Evolutionary conservation across 1,140 invertebrate species (phyloP).

Genomic region (Cyrtorhinus lividipennis): DNA sequence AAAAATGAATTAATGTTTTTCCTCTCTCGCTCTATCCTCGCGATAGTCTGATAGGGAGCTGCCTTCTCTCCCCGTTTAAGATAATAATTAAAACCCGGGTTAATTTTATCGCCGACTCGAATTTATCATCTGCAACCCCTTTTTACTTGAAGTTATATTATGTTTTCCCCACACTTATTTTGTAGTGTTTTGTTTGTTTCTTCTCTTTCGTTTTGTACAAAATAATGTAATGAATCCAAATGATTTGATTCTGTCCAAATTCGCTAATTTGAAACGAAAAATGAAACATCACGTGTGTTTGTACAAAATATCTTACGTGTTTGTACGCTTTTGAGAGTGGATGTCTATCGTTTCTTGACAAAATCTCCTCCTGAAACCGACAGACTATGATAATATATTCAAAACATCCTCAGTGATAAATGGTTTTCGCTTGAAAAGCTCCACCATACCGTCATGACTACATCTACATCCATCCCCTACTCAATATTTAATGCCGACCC

Average conservation of each 20-base stretch:
- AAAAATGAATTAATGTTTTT: background rate
- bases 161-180: no score
- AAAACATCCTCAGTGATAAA: background rate
- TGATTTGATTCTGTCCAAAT: no score
- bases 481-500: background rate
- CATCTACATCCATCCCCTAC: background rate
- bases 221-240: no score
- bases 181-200: no score
- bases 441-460: no score
- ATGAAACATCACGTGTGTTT: no score
- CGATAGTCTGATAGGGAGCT: background rate
- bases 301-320: no score
- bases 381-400: background rate
- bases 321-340: no score
- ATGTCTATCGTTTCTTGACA: no score
- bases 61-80: background rate
- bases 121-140: background rate
- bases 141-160: background rate
- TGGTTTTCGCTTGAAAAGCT: background rate
- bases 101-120: background rate
- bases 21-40: background rate
- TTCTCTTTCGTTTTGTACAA: no score
- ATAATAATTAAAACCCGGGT: background rate
- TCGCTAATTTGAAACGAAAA: no score
- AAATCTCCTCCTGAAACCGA: no score